A percentile compares a stretch with the other conserved stretches of the same genome.
phyloP scores from a whole-genome alignment of 2,888 invertebrate species.

The Mechanitis mazaeus region DNA sequence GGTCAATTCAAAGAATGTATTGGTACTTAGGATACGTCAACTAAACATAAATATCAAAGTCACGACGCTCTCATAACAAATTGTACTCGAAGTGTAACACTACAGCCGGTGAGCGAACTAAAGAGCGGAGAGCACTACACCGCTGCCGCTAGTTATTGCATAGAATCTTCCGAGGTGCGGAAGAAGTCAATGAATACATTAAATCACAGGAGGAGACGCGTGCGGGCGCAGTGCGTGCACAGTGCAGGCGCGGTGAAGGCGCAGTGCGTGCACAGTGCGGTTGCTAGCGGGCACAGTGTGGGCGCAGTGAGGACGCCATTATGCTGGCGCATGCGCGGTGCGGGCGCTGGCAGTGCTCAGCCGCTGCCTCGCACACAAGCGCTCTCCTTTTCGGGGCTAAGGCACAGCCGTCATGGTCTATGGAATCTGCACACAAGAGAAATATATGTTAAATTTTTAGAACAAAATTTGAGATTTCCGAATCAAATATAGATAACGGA shows the following conservation, averaged over 20 bases:
- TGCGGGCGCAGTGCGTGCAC: conserved; percentile 18
- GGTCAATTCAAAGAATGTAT: conserved; percentile 76
- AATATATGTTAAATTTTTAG: background rate
- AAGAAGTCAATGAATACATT: conserved; percentile 55
- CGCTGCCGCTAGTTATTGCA: conserved; percentile 46
- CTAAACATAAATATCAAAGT: conserved; percentile 57
- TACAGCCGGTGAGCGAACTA: conserved; percentile 1
- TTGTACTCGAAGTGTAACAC: conserved; percentile 57
- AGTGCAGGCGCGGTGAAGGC: background rate
- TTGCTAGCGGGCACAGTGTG: too few relatives aligned
- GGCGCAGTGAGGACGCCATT: too few relatives aligned
- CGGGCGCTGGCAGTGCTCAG: background rate
- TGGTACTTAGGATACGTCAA: conserved; percentile 71
- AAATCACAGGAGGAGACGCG: conserved; percentile 44
- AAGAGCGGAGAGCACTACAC: conserved; percentile 12
- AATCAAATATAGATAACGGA: too few relatives aligned
- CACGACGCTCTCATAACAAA: conserved; percentile 57
- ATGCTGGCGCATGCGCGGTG: too few relatives aligned
- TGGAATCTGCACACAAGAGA: conserved; percentile 57
- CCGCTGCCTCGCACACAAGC: conserved; percentile 16
- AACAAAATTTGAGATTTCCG: background rate
- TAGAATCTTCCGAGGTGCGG: conserved; percentile 50
- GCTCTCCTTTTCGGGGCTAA: conserved; percentile 39
- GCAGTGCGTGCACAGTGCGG: conserved; percentile 25
- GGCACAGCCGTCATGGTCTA: conserved; percentile 75